phyloP scores from a whole-genome alignment of 2,113 vertebrate genomes.

The Nymphicus hollandicus region DNA sequence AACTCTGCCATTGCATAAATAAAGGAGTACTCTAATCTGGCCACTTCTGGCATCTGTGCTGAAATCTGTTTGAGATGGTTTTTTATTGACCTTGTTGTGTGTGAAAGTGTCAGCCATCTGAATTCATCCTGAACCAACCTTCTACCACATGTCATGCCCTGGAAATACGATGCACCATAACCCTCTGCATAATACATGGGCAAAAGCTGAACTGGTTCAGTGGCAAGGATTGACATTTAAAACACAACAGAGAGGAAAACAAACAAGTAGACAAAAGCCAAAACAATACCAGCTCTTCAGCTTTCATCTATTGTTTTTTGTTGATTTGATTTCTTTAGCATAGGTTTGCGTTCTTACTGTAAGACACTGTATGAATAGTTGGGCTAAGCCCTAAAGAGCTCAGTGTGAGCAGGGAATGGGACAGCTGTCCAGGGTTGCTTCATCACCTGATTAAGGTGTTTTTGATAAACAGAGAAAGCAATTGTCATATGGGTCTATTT shows the following conservation, averaged over 20 bases:
- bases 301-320: background rate
- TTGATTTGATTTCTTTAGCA: background rate
- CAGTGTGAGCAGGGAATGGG: background rate
- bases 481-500: slow-evolving; percentile 21
- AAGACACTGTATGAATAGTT: background rate
- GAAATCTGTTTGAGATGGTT: slow-evolving; percentile 28
- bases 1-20: background rate
- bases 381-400: background rate
- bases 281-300: background rate
- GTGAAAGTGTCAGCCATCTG: background rate
- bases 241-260: background rate
- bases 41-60: background rate
- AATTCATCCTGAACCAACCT: background rate
- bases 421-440: background rate
- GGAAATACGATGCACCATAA: background rate
- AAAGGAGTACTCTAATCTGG: background rate
- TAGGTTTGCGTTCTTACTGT: background rate
- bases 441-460: background rate
- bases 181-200: background rate
- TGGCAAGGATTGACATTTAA: background rate
- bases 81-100: slow-evolving; percentile 16
- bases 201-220: background rate
- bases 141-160: slow-evolving; percentile 22
- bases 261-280: background rate
- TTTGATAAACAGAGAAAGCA: background rate